A percentile compares a stretch with the other conserved stretches of the same genome.
Conservation (phyloP, 2,797 vertebrate species). For the Spondyliosoma cantharus region DNA sequence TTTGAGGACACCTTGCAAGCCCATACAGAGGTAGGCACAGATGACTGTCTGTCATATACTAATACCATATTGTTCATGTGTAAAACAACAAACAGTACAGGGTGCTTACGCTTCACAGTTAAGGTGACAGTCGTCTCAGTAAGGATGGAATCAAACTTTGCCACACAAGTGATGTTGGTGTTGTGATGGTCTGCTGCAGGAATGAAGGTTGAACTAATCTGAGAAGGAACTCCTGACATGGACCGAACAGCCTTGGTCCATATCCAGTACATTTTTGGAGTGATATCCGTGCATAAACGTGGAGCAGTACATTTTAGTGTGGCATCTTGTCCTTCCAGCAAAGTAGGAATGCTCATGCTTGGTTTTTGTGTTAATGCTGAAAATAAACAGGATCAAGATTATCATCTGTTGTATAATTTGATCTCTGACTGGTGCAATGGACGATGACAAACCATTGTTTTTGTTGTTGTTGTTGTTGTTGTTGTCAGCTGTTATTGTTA, state of each 20-base stretch:
- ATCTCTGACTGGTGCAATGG: too few species aligned
- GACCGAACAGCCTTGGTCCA: background rate
- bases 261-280: background rate
- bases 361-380: conserved; percentile 16
- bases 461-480: too few species aligned
- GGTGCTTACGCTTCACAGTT: conserved; percentile 43
- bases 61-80: background rate
- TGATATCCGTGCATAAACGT: accelerated
- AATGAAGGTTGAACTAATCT: background rate
- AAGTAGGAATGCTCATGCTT: accelerated
- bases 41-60: too few species aligned
- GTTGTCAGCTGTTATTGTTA: too few species aligned
- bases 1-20: too few species aligned
- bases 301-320: accelerated
- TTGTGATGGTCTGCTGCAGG: conserved; percentile 44
- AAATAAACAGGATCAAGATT: conserved; percentile 9
- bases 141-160: background rate
- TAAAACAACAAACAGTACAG: background rate
- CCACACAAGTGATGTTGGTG: conserved; percentile 45
- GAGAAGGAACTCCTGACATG: too few species aligned
- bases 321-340: background rate
- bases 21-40: too few species aligned
- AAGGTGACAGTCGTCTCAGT: conserved; percentile 37
- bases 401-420: background rate
- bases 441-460: too few species aligned